Conservation (phyloP, 2,113 vertebrate species). For the Heterochromis multidens region DNA sequence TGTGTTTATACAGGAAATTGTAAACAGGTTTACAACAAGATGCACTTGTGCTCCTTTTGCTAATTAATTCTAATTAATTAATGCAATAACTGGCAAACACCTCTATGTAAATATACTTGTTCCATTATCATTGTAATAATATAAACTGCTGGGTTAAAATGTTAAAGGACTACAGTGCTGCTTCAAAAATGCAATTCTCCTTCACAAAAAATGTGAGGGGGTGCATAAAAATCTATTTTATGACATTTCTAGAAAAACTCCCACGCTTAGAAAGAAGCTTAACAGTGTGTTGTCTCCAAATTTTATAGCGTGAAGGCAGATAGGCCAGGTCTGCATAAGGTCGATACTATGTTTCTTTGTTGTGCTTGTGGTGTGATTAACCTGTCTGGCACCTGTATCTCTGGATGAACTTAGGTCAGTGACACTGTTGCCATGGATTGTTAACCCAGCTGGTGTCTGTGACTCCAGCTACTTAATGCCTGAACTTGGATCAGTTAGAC, state of each 20-base stretch:
- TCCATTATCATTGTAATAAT: neutral
- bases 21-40: neutral
- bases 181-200: neutral
- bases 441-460: conserved; percentile 58
- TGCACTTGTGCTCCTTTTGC: neutral
- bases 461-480: conserved; percentile 48
- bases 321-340: conserved; percentile 19
- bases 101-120: neutral
- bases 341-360: conserved; percentile 49
- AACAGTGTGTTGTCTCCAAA: neutral
- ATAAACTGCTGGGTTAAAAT: neutral
- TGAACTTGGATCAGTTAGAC: conserved; percentile 51
- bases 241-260: neutral
- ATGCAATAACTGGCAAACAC: neutral
- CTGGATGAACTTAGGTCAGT: conserved; percentile 50
- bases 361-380: conserved; percentile 62
- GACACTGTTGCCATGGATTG: conserved; percentile 48
- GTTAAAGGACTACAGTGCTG: neutral
- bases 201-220: neutral
- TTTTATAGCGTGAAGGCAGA: conserved; percentile 1
- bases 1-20: neutral
- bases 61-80: neutral
- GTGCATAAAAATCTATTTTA: neutral
- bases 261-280: neutral
- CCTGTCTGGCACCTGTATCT: conserved; percentile 59